Evolutionary conservation across 2,888 invertebrate genomes (phyloP).

Genomic region (Omphaloscelis lunosa): DNA sequence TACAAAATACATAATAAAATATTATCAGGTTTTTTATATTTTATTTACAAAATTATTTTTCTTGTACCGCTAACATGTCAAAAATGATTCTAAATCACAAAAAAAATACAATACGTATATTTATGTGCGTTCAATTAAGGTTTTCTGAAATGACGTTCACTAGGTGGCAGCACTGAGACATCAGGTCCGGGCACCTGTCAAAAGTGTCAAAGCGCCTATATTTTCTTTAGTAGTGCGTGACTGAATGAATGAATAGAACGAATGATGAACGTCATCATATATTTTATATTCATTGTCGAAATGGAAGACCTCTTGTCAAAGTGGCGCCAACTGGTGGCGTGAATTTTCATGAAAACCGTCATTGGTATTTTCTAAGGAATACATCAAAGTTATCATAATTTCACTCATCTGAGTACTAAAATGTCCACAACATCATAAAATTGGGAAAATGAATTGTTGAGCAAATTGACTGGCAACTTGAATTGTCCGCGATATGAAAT

Average conservation of each 20-base stretch:
- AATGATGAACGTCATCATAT: too few relatives aligned
- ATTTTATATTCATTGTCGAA: too few relatives aligned
- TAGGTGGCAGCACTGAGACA: too few relatives aligned
- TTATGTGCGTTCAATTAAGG: too few relatives aligned
- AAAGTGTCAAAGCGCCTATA: too few relatives aligned
- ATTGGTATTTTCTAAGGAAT: background rate
- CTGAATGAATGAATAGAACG: too few relatives aligned
- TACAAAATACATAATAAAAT: slow-evolving; percentile 49
- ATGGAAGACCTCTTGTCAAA: too few relatives aligned
- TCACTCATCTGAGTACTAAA: background rate
- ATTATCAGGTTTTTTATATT: slow-evolving; percentile 23
- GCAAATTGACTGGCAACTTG: background rate
- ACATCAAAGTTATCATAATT: background rate
- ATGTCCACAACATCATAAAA: background rate
- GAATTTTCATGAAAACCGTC: too few relatives aligned
- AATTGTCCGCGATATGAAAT: background rate
- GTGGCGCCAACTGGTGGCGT: too few relatives aligned
- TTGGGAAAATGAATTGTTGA: background rate
- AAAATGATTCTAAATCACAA: background rate
- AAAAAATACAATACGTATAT: background rate
- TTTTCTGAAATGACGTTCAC: too few relatives aligned
- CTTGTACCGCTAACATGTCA: background rate
- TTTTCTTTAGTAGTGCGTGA: too few relatives aligned
- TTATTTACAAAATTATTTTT: slow-evolving; percentile 17
- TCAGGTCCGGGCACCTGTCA: too few relatives aligned